These are phyloP conservation scores for Cactoblastis cactorum DNA, from an alignment of 2,888 invertebrate genomes.

Conservation along the genomic window DNA sequence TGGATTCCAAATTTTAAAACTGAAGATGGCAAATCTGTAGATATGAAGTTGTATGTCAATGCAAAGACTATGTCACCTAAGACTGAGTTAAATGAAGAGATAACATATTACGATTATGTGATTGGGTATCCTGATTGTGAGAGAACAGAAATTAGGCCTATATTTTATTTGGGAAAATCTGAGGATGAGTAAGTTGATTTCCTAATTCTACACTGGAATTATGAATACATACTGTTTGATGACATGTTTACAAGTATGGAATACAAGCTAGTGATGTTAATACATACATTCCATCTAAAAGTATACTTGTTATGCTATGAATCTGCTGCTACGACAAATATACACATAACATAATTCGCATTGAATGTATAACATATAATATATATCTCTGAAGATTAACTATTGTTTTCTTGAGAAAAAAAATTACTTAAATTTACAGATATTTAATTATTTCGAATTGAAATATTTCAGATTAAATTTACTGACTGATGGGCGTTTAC, in stretches of 20 bases:
- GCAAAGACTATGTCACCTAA: not conserved
- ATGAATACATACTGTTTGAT: too few relatives aligned
- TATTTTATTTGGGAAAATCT: slow-evolving; percentile 81
- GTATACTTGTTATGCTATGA: too few relatives aligned
- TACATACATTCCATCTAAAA: too few relatives aligned
- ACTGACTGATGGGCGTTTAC: slow-evolving; percentile 83
- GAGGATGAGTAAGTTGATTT: slow-evolving; percentile 73
- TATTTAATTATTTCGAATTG: not conserved
- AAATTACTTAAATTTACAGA: too few relatives aligned
- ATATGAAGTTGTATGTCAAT: slow-evolving; percentile 53
- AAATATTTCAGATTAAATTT: slow-evolving; percentile 76
- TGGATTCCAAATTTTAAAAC: slow-evolving; percentile 83
- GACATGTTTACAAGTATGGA: too few relatives aligned
- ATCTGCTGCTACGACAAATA: too few relatives aligned
- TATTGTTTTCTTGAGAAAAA: too few relatives aligned
- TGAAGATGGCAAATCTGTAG: slow-evolving; percentile 78
- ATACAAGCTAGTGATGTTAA: too few relatives aligned
- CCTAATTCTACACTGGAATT: too few relatives aligned
- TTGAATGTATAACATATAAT: too few relatives aligned
- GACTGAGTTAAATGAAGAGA: slow-evolving; percentile 34
- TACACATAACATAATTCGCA: too few relatives aligned
- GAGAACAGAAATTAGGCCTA: slow-evolving; percentile 83
- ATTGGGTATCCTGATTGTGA: slow-evolving; percentile 85
- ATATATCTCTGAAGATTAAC: too few relatives aligned
- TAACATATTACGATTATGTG: slow-evolving; percentile 77